Evolutionary conservation across 1,140 invertebrate genomes (phyloP).

Genomic region (Phymastichus coffea): DNA sequence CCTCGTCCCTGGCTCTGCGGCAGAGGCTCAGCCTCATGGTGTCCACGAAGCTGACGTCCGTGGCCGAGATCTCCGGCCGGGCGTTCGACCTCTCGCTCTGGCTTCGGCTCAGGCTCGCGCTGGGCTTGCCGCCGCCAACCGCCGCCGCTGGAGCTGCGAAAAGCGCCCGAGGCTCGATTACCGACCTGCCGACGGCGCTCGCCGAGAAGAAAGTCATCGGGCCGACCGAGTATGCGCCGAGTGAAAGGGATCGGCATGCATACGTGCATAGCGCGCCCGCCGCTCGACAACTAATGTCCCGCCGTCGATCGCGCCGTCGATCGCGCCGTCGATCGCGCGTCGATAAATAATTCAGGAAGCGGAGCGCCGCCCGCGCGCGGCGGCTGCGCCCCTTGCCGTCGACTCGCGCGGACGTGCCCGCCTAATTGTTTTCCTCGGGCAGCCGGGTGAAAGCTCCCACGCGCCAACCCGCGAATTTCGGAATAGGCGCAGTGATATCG

Average conservation of each 20-base stretch:
- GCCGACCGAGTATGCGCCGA: no score
- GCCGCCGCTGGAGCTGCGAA: no score
- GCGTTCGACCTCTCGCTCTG: slow-evolving; percentile 47
- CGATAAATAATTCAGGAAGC: slow-evolving; percentile 23
- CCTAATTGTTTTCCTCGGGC: no score
- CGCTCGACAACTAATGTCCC: no score
- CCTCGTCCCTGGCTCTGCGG: slow-evolving; percentile 13
- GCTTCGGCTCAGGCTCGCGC: slow-evolving; percentile 40
- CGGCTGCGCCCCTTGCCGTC: no score
- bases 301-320: no score
- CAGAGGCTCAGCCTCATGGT: slow-evolving; percentile 77
- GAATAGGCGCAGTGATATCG: no score
- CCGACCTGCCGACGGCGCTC: no score
- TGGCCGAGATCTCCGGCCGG: slow-evolving; percentile 39
- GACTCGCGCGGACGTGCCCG: no score
- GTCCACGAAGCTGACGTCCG: slow-evolving; percentile 61
- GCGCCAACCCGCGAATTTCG: neutral
- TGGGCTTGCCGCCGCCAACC: neutral
- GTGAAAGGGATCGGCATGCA: slow-evolving; percentile 12
- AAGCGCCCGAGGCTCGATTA: no score
- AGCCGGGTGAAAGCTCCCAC: no score
- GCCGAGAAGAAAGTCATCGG: no score
- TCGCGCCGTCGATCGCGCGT: neutral
- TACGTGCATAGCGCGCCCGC: neutral
- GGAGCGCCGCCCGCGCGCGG: neutral